Conservation (phyloP, 2,113 vertebrate genomes). For the Scophthalmus maximus region DNA sequence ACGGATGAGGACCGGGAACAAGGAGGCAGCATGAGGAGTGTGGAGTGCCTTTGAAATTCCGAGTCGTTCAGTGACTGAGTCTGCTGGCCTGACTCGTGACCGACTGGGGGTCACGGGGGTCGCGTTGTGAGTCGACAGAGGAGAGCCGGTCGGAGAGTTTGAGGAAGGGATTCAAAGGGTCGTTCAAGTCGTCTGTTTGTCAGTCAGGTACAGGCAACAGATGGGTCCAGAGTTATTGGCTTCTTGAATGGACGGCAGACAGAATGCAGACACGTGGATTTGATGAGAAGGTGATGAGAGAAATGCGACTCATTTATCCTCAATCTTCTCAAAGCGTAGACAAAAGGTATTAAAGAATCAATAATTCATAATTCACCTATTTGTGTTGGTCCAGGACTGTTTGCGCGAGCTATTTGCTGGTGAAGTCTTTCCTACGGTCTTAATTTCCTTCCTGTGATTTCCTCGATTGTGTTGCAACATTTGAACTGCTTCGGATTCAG, state of each 20-base stretch:
- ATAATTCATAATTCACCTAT: neutral
- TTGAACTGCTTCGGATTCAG: too few species aligned
- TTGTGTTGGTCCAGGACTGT: neutral
- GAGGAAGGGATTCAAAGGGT: constrained; percentile 23
- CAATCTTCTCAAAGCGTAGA: neutral
- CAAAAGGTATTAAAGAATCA: neutral
- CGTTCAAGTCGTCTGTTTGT: neutral
- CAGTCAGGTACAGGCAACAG: neutral
- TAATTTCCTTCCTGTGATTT: neutral
- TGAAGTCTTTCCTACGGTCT: neutral
- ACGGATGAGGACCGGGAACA: constrained; percentile 14
- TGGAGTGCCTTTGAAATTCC: constrained; percentile 31
- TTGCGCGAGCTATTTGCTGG: neutral
- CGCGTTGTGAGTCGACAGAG: constrained; percentile 34
- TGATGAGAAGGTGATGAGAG: constrained; percentile 5
- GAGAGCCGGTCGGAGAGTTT: constrained; percentile 21
- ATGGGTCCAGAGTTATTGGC: neutral
- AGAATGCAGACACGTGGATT: neutral
- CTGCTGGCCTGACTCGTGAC: constrained; percentile 16
- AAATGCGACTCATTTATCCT: neutral
- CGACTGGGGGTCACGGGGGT: constrained; percentile 46
- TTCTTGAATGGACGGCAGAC: constrained; percentile 22
- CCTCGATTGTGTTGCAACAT: neutral
- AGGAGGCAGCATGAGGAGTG: constrained; percentile 1
- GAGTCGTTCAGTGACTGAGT: neutral